phyloP scores from a whole-genome alignment of 1,140 invertebrate genomes.

The Atta colombica region DNA sequence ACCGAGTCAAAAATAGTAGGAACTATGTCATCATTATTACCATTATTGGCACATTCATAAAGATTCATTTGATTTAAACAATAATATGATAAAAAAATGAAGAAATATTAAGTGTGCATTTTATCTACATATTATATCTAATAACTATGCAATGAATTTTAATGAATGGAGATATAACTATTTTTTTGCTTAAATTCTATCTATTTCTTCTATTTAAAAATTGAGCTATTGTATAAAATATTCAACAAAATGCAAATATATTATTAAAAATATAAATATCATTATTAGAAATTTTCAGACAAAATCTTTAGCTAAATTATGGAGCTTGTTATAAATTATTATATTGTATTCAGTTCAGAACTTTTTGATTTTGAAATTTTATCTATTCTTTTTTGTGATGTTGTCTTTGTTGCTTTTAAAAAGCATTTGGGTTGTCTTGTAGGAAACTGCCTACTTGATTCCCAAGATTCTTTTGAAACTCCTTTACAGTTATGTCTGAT shows the following conservation, averaged over 20 bases:
- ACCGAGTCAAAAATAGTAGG: neutral
- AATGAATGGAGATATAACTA: neutral
- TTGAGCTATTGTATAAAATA: neutral
- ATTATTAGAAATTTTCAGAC: neutral
- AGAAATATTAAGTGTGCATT: neutral
- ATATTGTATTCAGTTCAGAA: neutral
- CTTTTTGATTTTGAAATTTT: neutral
- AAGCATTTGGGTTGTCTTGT: constrained; percentile 82
- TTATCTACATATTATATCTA: neutral
- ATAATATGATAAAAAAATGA: neutral
- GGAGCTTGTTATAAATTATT: neutral
- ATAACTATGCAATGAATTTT: neutral
- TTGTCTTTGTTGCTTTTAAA: constrained; percentile 48
- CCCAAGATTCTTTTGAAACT: constrained; percentile 81
- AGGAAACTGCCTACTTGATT: constrained; percentile 81
- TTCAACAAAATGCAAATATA: neutral
- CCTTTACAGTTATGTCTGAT: constrained; percentile 78
- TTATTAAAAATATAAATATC: constrained; percentile 27
- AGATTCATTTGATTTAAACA: constrained; percentile 16
- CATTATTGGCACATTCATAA: neutral
- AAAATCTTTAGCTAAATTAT: constrained; percentile 39
- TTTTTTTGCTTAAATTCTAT: constrained; percentile 3
- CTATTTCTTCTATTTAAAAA: constrained; percentile 5
- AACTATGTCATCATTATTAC: neutral
- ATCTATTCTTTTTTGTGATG: neutral